These are phyloP conservation scores for Glossosoma conforme DNA, from an alignment of 1,140 invertebrate genomes.

Conservation along the genomic window DNA sequence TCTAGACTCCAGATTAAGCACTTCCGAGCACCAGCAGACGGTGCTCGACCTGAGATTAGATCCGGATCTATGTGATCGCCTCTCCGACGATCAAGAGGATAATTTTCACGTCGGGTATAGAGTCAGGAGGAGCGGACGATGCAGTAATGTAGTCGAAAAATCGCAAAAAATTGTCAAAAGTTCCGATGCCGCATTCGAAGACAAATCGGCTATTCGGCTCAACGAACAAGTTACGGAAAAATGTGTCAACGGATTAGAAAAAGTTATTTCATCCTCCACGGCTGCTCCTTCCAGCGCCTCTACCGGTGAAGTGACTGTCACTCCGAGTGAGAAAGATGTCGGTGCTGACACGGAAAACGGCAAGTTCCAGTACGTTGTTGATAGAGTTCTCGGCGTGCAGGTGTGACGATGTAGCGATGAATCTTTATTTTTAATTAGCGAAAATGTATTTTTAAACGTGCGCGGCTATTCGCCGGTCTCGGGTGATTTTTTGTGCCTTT, in stretches of 20 bases:
- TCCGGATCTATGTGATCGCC: constrained; percentile 39
- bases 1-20: background rate
- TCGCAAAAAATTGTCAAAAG: constrained; percentile 27
- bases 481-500: too few relatives aligned
- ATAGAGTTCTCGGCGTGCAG: constrained; percentile 61
- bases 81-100: too few relatives aligned
- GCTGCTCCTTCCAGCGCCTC: too few relatives aligned
- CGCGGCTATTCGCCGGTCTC: too few relatives aligned
- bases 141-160: constrained; percentile 26
- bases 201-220: constrained; percentile 5
- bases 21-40: background rate
- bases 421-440: too few relatives aligned
- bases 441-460: too few relatives aligned
- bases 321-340: constrained; percentile 33
- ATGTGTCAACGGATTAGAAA: too few relatives aligned
- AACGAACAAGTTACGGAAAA: too few relatives aligned
- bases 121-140: constrained; percentile 31
- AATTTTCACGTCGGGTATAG: constrained; percentile 35
- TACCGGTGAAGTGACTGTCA: too few relatives aligned
- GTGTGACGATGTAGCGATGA: too few relatives aligned
- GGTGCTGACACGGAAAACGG: constrained; percentile 49
- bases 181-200: background rate
- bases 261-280: too few relatives aligned
- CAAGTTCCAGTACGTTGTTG: constrained; percentile 63
- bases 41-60: background rate